Evolutionary conservation across 2,113 vertebrate species (phyloP), one percentile per base, ranked within the genome.

Genomic region (Electrona antarctica): DNA sequence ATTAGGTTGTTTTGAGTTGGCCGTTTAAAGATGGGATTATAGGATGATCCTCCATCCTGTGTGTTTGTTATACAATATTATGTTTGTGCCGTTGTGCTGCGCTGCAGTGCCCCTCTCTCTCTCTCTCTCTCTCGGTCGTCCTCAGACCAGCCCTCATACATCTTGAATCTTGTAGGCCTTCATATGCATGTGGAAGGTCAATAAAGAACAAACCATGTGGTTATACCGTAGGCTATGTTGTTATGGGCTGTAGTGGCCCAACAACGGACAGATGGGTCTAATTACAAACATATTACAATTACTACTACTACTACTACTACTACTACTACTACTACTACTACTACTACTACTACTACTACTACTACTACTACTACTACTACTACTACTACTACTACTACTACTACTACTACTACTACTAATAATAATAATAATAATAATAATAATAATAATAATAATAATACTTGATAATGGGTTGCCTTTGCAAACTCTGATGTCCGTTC

Each of bases 171-270:
- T 41, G 33, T 41, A 6, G 33, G 33, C 33, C 33, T 41, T 4
- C 5, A 6, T 2, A 41, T 41, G 33, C 21, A 50, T 46, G 8
- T 21, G 8, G 14, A 21, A 51, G 14, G 7, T 12, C 15, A 60
- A 45, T 5, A 7, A 1, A 8, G 54, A 33, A 12, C 46, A 8
- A 10, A 49, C 7, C 52, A 52, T 69, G 71, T 71, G 74, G 64
- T 45, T n/a, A 4, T 47, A n/a, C 58, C 46, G 62, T 5, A n/a
- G n/a, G n/a, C n/a, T n/a, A 62, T 55, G 33, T 54, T 73, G 54
- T 63, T 60, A 28, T 8, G 55, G 13, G n/a, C 12, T n/a, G 14
- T 6, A n/a, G 50, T 14, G 59, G 72, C 64, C 64, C 45, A 55
- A 14, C 62, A 52, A 1, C 1, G 0, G 6, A 11, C 8, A 67